Evolutionary conservation across 2,888 invertebrate genomes (phyloP), one percentile per base, ranked within the genome.

Genomic region (Trichopria drosophilae): DNA sequence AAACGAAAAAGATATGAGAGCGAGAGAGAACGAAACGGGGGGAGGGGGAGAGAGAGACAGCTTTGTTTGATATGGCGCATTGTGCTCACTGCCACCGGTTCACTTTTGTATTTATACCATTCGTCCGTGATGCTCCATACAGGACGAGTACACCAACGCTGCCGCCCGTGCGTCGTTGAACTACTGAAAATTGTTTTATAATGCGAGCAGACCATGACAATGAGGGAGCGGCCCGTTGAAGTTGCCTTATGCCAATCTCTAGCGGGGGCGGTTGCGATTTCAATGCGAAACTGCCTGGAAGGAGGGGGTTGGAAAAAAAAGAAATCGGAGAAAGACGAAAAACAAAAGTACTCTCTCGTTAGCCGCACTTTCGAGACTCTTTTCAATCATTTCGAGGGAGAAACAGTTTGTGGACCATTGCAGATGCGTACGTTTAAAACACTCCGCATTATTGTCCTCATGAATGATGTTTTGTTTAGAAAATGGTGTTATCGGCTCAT

Each of bases 191-290:
- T 72, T 67, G 66, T 72, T 72, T 69, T 71, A 73, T 72, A 72
- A 72, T 70, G 63, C 70, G 64, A 54, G 50, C 53, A 60, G 63
- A 57, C 55, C 58, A 64, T 60, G 66, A 72, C 71, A 72, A 72
- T 67, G 65, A 66, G 65, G 57, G 63, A 62, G 63, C 65, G 60
- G 63, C 56, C 51, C 57, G 64, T 57, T 61, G 65, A 65, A 71
- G 72, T 73, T 72, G 73, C 72, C 73, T 74, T 74, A 73, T 74
- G 73, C 72, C 73, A 72, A 74, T 72, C 67, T 66, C 59, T 48
- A 52, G 65, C 67, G 62, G 61, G 66, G 68, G 65, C 69, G 71
- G 68, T 67, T 71, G 64, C 63, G 64, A 68, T 69, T 58, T 58
- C 53, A 53, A 45, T 55, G 44, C 34, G 22, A 47, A 52, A 45